Conservation (phyloP, 2,888 invertebrate genomes). For the Osmoderma eremita region DNA sequence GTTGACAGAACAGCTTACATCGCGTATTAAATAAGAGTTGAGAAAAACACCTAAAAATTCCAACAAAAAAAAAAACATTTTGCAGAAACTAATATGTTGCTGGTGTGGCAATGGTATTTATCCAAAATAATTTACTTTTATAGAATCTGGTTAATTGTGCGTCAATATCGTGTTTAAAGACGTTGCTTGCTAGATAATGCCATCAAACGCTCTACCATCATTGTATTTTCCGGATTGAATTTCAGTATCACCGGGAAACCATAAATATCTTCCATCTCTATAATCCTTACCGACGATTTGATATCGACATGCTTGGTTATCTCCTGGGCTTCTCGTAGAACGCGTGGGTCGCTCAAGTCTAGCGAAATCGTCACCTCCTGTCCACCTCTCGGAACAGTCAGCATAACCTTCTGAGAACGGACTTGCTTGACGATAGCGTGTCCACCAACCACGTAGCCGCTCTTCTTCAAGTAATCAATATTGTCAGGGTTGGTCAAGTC, state of each 20-base stretch:
- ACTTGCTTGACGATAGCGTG: constrained; percentile 14
- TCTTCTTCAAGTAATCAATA: background rate
- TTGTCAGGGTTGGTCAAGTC: background rate
- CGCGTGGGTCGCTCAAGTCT: constrained; percentile 6
- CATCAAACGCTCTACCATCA: background rate
- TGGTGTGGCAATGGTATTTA: too few species aligned
- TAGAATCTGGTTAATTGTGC: too few species aligned
- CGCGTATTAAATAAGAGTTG: too few species aligned
- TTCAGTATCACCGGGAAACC: constrained; percentile 18
- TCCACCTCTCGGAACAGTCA: background rate
- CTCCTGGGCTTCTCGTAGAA: background rate
- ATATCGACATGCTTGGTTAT: background rate
- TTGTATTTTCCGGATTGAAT: background rate
- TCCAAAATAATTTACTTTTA: too few species aligned
- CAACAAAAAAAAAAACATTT: too few species aligned
- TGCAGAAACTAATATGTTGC: too few species aligned
- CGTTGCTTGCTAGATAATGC: background rate
- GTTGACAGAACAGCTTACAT: too few species aligned
- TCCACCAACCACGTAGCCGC: background rate
- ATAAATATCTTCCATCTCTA: constrained; percentile 11
- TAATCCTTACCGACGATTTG: too few species aligned
- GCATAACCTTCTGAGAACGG: background rate
- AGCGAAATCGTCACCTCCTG: background rate
- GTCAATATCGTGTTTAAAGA: too few species aligned
- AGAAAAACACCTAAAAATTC: too few species aligned